A percentile compares a stretch with the other conserved stretches of the same genome.
These are phyloP conservation scores for Ceratosolen fusciceps DNA, from an alignment of 1,140 invertebrate species.

Conservation along the genomic window DNA sequence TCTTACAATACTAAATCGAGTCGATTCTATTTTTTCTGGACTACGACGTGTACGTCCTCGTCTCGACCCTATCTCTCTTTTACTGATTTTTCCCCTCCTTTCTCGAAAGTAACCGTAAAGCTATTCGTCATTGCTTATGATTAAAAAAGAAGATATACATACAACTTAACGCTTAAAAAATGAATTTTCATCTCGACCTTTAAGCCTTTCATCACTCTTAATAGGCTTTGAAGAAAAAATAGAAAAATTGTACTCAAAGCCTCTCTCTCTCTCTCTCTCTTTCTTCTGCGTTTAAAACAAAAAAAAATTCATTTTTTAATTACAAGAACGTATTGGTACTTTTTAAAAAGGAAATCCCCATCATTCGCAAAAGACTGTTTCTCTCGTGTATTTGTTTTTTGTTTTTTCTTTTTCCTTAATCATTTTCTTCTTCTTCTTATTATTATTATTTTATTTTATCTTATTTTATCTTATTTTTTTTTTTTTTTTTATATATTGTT, in stretches of 20 bases:
- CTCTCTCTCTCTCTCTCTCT: background rate
- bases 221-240: no score
- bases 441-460: no score
- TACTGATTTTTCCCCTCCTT: constrained; percentile 11
- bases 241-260: background rate
- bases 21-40: constrained; percentile 43
- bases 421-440: constrained; percentile 8
- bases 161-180: background rate
- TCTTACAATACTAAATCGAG: constrained; percentile 24
- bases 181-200: background rate
- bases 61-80: constrained; percentile 28
- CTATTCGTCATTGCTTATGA: constrained; percentile 55
- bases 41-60: no score
- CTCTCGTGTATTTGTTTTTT: constrained; percentile 29
- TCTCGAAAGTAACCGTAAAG: constrained; percentile 61
- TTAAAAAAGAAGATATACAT: constrained; percentile 15
- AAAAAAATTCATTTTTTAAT: constrained; percentile 33
- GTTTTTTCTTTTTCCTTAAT: constrained; percentile 34
- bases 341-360: constrained; percentile 25
- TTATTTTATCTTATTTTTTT: constrained; percentile 38
- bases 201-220: background rate
- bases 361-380: constrained; percentile 18
- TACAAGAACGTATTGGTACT: constrained; percentile 10
- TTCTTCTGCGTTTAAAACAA: background rate
- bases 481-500: constrained; percentile 28